phyloP scores from a whole-genome alignment of 2,113 vertebrate species.

The pig (Sus scrofa) region T2T-Sscrofa CM000818.6:95420001-95420500 shows the following conservation, averaged over 20 bases:
- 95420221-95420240: not conserved
- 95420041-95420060: slow-evolving; percentile 15
- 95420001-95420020: not conserved
- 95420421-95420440: slow-evolving; percentile 44
- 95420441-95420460: not conserved
- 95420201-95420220: slow-evolving; percentile 5
- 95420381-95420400: slow-evolving; percentile 43
- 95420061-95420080: slow-evolving; percentile 35
- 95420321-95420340: slow-evolving; percentile 35
- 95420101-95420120: not conserved
- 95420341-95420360: slow-evolving; percentile 7
- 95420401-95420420: not conserved
- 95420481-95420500: slow-evolving; percentile 20
- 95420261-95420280: not conserved
- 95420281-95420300: not conserved
- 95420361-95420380: slow-evolving; percentile 44
- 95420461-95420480: not conserved
- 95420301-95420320: not conserved
- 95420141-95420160: not conserved
- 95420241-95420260: not conserved
- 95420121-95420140: slow-evolving; percentile 41
- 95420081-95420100: not conserved
- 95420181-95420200: not conserved
- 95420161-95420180: slow-evolving; percentile 21
- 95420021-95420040: not conserved